These are phyloP conservation scores for Porites australiensis DNA, from an alignment of 64 coral and sea anemone genomes.

Conservation along the genomic window DNA sequence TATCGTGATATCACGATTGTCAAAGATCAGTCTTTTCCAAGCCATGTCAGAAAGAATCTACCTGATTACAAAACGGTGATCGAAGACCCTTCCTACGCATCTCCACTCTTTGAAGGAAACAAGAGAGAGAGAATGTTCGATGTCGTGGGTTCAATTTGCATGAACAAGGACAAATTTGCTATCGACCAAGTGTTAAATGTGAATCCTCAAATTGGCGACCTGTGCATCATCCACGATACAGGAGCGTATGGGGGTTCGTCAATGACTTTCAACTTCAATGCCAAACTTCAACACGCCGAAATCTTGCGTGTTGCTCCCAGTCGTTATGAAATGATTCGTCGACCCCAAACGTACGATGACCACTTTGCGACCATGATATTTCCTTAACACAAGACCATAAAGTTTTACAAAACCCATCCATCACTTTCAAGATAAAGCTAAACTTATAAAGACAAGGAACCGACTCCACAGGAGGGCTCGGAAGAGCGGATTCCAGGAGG, in stretches of 20 bases:
- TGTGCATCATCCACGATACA: neutral
- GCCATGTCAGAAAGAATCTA: neutral
- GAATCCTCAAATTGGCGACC: conserved; percentile 32
- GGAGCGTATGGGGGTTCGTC: neutral
- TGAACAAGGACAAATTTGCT: neutral
- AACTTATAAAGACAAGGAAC: too few relatives aligned
- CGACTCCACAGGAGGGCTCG: too few relatives aligned
- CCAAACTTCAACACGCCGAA: neutral
- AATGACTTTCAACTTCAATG: conserved; percentile 5
- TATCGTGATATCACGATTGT: neutral
- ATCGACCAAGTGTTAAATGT: neutral
- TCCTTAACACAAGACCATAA: neutral
- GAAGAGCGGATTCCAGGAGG: too few relatives aligned
- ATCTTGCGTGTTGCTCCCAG: neutral
- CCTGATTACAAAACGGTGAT: conserved; percentile 14
- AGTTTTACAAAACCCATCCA: too few relatives aligned
- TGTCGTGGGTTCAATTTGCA: neutral
- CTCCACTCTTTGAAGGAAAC: neutral
- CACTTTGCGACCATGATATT: conserved; percentile 22
- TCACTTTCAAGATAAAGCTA: too few relatives aligned
- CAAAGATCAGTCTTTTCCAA: neutral
- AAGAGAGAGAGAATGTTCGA: neutral
- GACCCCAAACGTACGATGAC: conserved; percentile 18
- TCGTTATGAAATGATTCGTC: neutral
- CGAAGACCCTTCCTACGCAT: neutral